These are phyloP conservation scores for Eugnorisma glareosa DNA, from an alignment of 2,888 invertebrate species.

Conservation along the genomic window DNA sequence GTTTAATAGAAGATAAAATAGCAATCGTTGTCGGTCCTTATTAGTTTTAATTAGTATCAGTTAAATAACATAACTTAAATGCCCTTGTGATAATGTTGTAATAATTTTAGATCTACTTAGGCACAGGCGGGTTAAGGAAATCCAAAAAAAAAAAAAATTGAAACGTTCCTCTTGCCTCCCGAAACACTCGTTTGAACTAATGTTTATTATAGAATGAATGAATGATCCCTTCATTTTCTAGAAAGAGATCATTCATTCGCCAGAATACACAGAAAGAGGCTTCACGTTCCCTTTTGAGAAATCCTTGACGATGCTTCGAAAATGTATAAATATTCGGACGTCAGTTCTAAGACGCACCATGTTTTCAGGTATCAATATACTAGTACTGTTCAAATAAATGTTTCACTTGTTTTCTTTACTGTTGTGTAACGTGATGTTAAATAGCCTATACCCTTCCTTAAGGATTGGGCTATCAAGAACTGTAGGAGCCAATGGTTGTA, in stretches of 20 bases:
- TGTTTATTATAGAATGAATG: not conserved
- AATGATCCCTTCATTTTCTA: not conserved
- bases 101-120: conserved; percentile 4
- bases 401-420: not conserved
- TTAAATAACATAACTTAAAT: not conserved
- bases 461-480: not conserved
- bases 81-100: conserved; percentile 12
- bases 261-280: not conserved
- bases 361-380: not conserved
- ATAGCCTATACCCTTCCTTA: not conserved
- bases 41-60: not conserved
- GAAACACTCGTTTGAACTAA: not conserved
- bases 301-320: not conserved
- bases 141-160: not conserved
- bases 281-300: not conserved
- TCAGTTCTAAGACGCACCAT: not conserved
- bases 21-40: not conserved
- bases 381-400: not conserved
- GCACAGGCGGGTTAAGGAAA: not conserved
- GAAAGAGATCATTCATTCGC: not conserved
- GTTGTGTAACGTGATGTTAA: not conserved
- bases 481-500: too few relatives aligned
- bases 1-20: not conserved
- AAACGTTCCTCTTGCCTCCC: not conserved
- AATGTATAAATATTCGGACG: not conserved